Base-by-base conservation (phyloP, 2,113 vertebrate species). In the Cryptotis parvus region DNA sequence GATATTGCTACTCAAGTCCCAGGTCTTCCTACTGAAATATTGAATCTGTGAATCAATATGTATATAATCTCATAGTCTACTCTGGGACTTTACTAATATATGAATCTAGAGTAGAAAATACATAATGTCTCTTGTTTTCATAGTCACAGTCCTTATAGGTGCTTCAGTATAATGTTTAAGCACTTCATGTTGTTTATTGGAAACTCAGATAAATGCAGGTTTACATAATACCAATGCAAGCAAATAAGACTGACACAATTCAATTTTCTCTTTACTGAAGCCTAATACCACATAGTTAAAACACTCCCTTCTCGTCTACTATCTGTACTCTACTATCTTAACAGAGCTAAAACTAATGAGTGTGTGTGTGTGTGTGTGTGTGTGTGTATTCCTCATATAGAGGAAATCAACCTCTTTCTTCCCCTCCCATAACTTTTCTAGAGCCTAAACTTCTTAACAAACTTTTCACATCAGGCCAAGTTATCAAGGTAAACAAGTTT, bases 201-300 rank as follows among this genome's bases (percentile, higher is more conserved):
- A 91, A 55, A 35, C 43, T 77, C 55, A 49, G 4, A 87, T 81
- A 74, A 85, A 52, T 41, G 79, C 9, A 58, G 5, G 4, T 81
- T 94, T 91, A 68, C 12, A 55, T 65, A 45, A 74, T 27, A 75
- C 10, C 22, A 69, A 66, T 43, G 66, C 37, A 91, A 89, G 83
- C 39, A 91, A 85, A 39, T 43, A 80, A 91, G 80, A 78, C 31
- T 33, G 22, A 75, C 41, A 49, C 4, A 20, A 68, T 35, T 39
- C 37, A 79, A 35, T 39, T 68, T 69, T 74, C 29, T 75, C 3
- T 8, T 52, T 68, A n/a, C 26, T 35, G 66, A 43, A 22, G 22
- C 6, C 37, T 41, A 9, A 20, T 41, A 14, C 12, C 15, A 81
- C 1, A 8, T 26, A 43, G 41, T 41, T 75, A 65, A 24, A 1